Conservation (phyloP, 37 sponge, comb jelly and placozoan genomes). For the Spongilla lacustris region DNA sequence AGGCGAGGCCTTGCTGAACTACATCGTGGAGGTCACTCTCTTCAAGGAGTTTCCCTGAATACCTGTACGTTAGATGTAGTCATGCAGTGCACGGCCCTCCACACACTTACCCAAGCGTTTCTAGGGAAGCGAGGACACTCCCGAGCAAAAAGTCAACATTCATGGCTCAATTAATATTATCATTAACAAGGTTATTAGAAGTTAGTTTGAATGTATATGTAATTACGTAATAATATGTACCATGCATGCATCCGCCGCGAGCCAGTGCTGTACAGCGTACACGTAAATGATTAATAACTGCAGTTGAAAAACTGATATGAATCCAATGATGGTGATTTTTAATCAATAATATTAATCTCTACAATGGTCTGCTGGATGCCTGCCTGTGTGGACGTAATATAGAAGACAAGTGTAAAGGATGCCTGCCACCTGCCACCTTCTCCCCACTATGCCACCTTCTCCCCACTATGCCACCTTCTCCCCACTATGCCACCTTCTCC, state of each 20-base stretch:
- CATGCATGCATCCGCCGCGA: no score
- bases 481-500: no score
- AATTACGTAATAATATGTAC: no score
- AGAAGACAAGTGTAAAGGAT: no score
- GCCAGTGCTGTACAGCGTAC: no score
- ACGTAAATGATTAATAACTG: background rate
- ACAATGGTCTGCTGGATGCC: background rate
- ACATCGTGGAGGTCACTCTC: conserved; percentile 18
- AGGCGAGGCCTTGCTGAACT: conserved; percentile 43
- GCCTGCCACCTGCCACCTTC: no score
- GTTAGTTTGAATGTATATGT: no score
- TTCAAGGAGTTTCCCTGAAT: conserved; percentile 42
- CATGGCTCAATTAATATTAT: background rate
- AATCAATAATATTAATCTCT: background rate
- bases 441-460: no score
- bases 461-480: no score
- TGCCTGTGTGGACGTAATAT: background rate
- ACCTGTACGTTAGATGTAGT: conserved; percentile 11
- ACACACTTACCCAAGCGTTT: conserved; percentile 34
- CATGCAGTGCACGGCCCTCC: background rate
- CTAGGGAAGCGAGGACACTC: conserved; percentile 29
- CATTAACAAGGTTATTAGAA: background rate
- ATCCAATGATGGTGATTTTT: background rate
- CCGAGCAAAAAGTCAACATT: conserved; percentile 22
- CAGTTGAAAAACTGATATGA: background rate